A percentile compares a stretch with the other conserved stretches of the same genome.
Evolutionary conservation across 2,113 vertebrate genomes (phyloP).

Genomic region (Osmerus eperlanus): DNA sequence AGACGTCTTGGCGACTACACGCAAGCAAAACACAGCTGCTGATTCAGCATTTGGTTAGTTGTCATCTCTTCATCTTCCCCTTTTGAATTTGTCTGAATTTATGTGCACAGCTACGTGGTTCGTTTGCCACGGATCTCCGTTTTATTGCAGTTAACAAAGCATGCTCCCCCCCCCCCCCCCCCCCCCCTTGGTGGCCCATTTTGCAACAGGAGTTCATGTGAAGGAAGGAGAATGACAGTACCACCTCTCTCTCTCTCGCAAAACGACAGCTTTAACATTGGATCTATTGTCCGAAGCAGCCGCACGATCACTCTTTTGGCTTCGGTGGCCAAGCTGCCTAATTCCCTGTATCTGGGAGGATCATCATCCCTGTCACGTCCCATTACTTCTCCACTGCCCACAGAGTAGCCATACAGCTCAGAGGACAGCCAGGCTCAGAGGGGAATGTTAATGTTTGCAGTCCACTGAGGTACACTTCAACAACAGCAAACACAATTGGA

Average conservation of each 20-base stretch:
- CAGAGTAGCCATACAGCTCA: not conserved
- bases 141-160: no score
- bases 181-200: constrained; percentile 5
- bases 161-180: not conserved
- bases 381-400: constrained; percentile 54
- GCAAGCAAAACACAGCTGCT: constrained; percentile 69
- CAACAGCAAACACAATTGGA: not conserved
- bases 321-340: constrained; percentile 49
- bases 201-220: constrained; percentile 9
- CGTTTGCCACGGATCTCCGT: no score
- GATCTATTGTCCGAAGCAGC: constrained; percentile 48
- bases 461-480: not conserved
- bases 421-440: not conserved
- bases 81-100: not conserved
- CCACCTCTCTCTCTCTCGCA: constrained; percentile 38
- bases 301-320: constrained; percentile 46
- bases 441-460: not conserved
- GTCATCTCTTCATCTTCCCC: constrained; percentile 2
- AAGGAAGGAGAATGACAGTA: constrained; percentile 29
- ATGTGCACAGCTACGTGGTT: no score
- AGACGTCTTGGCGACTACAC: constrained; percentile 76
- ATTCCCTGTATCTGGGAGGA: constrained; percentile 58
- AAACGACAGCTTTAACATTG: constrained; percentile 54
- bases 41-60: constrained; percentile 78
- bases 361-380: constrained; percentile 61